phyloP scores from a whole-genome alignment of 2,888 invertebrate species.

The Lasioglossum calceatum region DNA sequence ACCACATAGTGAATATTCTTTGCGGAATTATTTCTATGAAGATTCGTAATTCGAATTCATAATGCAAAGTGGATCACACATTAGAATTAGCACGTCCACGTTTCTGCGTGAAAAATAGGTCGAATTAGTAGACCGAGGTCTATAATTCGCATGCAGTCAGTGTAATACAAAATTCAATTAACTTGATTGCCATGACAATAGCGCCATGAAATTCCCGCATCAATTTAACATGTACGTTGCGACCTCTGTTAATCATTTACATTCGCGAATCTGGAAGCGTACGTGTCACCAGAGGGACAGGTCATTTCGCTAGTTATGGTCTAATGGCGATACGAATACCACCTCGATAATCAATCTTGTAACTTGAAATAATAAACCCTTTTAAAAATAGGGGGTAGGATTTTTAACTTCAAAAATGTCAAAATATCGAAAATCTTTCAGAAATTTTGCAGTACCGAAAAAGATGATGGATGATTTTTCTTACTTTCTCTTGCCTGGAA shows the following conservation, averaged over 20 bases:
- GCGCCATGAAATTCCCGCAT: background rate
- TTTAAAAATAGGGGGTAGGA: background rate
- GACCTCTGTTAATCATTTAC: background rate
- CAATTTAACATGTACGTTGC: constrained; percentile 4
- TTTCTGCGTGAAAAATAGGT: background rate
- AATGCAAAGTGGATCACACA: background rate
- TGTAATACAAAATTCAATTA: background rate
- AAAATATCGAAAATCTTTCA: background rate
- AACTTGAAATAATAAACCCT: background rate
- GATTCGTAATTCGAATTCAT: background rate
- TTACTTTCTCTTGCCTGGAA: background rate
- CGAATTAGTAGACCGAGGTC: background rate
- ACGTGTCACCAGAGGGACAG: background rate
- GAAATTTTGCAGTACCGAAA: background rate
- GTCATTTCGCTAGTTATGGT: background rate
- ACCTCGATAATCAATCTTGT: background rate
- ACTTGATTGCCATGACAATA: constrained; percentile 1
- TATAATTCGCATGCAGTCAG: background rate
- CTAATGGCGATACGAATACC: background rate
- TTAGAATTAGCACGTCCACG: background rate
- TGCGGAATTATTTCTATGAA: background rate
- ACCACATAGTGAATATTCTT: background rate
- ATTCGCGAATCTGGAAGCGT: background rate
- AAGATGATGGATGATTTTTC: background rate
- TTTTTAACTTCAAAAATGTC: background rate